Evolutionary conservation across 2,888 invertebrate species (phyloP).

Genomic region (Phlogophora meticulosa): DNA sequence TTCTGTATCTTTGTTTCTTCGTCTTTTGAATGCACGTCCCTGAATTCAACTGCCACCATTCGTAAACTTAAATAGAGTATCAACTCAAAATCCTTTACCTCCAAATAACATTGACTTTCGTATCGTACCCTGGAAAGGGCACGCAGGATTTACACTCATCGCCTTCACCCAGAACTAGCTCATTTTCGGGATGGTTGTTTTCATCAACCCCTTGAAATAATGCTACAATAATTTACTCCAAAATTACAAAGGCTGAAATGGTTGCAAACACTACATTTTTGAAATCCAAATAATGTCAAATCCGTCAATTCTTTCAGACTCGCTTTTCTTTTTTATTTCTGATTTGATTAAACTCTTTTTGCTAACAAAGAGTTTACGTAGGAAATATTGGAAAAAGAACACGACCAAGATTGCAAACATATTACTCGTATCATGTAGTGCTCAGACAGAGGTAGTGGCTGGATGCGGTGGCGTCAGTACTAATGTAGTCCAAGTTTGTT

Average conservation of each 20-base stretch:
- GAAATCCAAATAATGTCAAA: neutral
- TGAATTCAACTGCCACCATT: no score
- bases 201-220: neutral
- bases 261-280: conserved; percentile 17
- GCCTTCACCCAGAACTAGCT: neutral
- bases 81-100: conserved; percentile 28
- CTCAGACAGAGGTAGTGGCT: no score
- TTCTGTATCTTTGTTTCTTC: no score
- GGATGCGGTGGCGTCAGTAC: no score
- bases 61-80: no score
- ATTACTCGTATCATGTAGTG: neutral
- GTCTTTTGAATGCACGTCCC: no score
- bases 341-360: neutral
- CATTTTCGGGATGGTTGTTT: neutral
- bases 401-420: neutral
- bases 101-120: conserved; percentile 45
- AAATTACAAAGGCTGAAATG: conserved; percentile 1
- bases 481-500: no score
- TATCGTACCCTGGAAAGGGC: conserved; percentile 22
- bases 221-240: neutral
- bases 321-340: conserved; percentile 17
- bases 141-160: neutral
- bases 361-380: neutral
- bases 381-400: neutral
- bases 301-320: conserved; percentile 4